phyloP scores from a whole-genome alignment of 2,888 invertebrate genomes.

The Norana najaformis region DNA sequence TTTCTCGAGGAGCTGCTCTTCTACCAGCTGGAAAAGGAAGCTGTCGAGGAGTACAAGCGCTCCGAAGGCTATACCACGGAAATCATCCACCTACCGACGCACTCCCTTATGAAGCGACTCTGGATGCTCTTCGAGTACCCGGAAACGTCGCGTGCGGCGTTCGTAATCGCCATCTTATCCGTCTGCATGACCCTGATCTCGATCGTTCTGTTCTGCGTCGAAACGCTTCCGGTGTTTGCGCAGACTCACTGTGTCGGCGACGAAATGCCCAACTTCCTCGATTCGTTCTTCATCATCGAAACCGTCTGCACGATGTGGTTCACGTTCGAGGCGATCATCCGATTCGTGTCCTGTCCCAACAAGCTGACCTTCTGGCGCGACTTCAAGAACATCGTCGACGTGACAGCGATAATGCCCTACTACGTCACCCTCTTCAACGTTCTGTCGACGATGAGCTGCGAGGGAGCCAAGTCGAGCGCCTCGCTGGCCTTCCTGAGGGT shows the following conservation, averaged over 20 bases:
- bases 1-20: constrained; percentile 60
- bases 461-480: constrained; percentile 61
- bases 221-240: constrained; percentile 56
- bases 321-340: constrained; percentile 63
- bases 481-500: constrained; percentile 65
- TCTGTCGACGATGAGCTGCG: constrained; percentile 52
- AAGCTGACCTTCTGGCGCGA: constrained; percentile 63
- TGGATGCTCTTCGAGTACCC: constrained; percentile 63
- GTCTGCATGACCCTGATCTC: constrained; percentile 59
- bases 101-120: constrained; percentile 53
- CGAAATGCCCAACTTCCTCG: constrained; percentile 62
- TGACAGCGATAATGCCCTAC: constrained; percentile 65
- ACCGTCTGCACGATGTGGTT: constrained; percentile 65
- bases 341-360: constrained; percentile 63
- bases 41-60: constrained; percentile 57
- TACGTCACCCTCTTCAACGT: constrained; percentile 61
- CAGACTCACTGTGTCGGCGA: constrained; percentile 52
- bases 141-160: constrained; percentile 59
- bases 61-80: constrained; percentile 56
- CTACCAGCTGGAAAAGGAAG: constrained; percentile 60
- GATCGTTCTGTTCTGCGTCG: constrained; percentile 61
- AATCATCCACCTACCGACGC: constrained; percentile 55
- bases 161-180: constrained; percentile 60
- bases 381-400: constrained; percentile 65
- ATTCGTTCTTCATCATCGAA: constrained; percentile 65